phyloP scores from a whole-genome alignment of 2,888 invertebrate species.

The Seira ritae region DNA sequence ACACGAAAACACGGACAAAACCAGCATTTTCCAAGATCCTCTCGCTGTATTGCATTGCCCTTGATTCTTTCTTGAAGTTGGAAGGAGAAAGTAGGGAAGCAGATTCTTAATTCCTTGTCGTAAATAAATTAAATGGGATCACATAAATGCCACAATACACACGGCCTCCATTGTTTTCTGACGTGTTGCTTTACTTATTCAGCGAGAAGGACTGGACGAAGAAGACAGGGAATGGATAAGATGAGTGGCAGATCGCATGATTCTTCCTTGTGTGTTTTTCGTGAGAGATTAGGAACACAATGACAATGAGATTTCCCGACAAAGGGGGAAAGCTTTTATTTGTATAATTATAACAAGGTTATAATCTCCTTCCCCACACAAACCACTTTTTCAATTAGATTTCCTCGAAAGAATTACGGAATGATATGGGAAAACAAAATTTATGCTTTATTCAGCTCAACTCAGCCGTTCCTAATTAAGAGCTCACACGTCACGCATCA shows the following conservation, averaged over 20 bases:
- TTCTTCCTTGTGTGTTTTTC: not conserved
- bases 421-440: not conserved
- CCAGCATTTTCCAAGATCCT: not conserved
- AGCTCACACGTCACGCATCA: conserved; percentile 11
- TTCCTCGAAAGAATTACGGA: not conserved
- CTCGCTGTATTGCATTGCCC: not conserved
- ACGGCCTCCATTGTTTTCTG: not conserved
- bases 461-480: not conserved
- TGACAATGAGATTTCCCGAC: not conserved
- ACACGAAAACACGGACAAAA: not conserved
- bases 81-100: not conserved
- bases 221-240: too few species aligned
- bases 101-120: not conserved
- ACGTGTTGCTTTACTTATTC: not conserved
- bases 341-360: conserved; percentile 6
- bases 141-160: conserved; percentile 1
- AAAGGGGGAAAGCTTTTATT: not conserved
- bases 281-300: not conserved
- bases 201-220: too few species aligned
- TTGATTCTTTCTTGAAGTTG: not conserved
- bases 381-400: not conserved
- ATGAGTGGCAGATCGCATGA: not conserved
- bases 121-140: conserved; percentile 3
- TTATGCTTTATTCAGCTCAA: not conserved
- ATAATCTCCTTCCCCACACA: not conserved